These are phyloP conservation scores for Oenanthe oenanthe DNA, from an alignment of 2,113 vertebrate genomes.

Conservation along the genomic window DNA sequence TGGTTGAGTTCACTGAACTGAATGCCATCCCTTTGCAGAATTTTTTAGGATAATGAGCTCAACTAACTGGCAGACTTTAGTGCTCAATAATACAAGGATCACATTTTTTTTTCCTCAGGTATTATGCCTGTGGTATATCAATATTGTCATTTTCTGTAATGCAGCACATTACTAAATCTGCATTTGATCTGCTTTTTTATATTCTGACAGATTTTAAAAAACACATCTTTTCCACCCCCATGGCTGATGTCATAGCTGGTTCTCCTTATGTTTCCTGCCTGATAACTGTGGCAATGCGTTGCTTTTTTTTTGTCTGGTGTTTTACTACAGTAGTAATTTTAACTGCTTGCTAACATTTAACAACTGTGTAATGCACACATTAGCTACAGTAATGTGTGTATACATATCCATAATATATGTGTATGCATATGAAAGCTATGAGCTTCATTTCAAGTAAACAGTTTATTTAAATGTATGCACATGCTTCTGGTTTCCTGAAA, in stretches of 20 bases:
- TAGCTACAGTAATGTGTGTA: conserved; percentile 25
- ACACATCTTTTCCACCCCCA: neutral
- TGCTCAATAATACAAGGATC: neutral
- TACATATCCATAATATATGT: neutral
- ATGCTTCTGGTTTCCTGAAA: conserved; percentile 45
- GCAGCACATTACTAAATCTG: neutral
- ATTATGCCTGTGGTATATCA: neutral
- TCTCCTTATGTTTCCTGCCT: conserved; percentile 25
- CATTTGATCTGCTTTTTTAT: neutral
- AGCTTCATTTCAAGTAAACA: conserved; percentile 23
- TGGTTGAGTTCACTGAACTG: neutral
- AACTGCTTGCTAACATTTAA: conserved; percentile 32
- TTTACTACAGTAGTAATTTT: conserved; percentile 15
- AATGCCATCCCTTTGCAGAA: neutral
- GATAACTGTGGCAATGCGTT: neutral
- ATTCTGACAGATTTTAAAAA: neutral
- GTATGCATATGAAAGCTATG: conserved; percentile 8
- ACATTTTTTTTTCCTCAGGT: neutral
- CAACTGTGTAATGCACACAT: conserved; percentile 14
- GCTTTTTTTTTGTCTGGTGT: neutral
- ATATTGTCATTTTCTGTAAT: neutral
- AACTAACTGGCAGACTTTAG: neutral
- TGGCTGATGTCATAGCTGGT: conserved; percentile 23
- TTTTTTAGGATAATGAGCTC: neutral
- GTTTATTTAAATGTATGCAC: conserved; percentile 34